Conservation (phyloP, 2,888 invertebrate species). For the Cancer borealis region DNA sequence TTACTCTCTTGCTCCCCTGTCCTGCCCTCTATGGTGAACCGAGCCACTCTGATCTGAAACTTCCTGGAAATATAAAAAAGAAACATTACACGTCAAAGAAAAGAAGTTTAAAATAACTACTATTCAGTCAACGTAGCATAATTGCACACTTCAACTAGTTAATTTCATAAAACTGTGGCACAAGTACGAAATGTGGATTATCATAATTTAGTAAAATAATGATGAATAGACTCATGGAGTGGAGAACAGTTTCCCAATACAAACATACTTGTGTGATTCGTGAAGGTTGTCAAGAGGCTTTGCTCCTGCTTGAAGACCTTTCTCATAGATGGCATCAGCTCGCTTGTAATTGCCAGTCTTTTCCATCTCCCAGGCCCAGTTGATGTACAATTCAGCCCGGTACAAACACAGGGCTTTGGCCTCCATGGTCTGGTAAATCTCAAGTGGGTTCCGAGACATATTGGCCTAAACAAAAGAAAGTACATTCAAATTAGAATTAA, state of each 20-base stretch:
- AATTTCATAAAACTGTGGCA: not conserved
- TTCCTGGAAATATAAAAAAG: conserved; percentile 82
- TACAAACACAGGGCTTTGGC: conserved; percentile 90
- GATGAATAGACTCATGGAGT: not conserved
- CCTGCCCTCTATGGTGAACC: conserved; percentile 81
- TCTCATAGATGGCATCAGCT: conserved; percentile 89
- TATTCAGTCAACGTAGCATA: not conserved
- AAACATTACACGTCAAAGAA: not conserved
- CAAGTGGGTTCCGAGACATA: conserved; percentile 77
- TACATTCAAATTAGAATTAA: not conserved
- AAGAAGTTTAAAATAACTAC: not conserved
- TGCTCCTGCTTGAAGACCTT: conserved; percentile 88
- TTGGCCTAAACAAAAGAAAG: conserved; percentile 69
- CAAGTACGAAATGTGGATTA: not conserved
- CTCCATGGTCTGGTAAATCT: conserved; percentile 88
- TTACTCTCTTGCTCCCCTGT: conserved; percentile 81
- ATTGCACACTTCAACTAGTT: not conserved
- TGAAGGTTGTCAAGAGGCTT: conserved; percentile 88
- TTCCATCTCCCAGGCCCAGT: conserved; percentile 94
- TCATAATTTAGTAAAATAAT: not conserved
- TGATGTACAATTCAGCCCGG: conserved; percentile 91
- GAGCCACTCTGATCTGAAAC: conserved; percentile 87
- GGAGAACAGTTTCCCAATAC: not conserved
- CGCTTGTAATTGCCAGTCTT: conserved; percentile 89
- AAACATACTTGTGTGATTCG: conserved; percentile 72